Percentiles rank a stretch among this genome's conserved stretches.
Conservation (phyloP, 2,888 invertebrate genomes). For the Agonopterix heracliana region DNA sequence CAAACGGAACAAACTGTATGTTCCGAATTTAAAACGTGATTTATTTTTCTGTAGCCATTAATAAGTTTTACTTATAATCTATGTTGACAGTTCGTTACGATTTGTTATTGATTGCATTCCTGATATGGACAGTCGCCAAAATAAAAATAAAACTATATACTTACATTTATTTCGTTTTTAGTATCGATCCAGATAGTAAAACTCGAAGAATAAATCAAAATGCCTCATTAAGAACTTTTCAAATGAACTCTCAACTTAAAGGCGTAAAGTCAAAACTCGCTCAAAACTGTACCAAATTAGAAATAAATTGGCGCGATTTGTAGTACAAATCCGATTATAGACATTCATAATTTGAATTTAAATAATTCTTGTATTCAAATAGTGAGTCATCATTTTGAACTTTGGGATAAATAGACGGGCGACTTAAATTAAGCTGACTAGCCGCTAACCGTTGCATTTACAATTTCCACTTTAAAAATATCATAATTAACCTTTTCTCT, state of each 20-base stretch:
- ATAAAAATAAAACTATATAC: too few relatives aligned
- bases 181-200: too few relatives aligned
- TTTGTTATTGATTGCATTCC: too few relatives aligned
- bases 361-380: constrained; percentile 24
- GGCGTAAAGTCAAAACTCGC: constrained; percentile 11
- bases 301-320: constrained; percentile 17
- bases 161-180: too few relatives aligned
- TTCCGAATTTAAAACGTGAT: too few relatives aligned
- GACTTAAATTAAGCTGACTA: constrained; percentile 1
- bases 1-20: too few relatives aligned
- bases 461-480: too few relatives aligned
- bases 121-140: too few relatives aligned
- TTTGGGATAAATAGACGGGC: constrained; percentile 9
- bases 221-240: neutral
- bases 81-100: too few relatives aligned
- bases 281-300: constrained; percentile 13
- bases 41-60: neutral
- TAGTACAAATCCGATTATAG: constrained; percentile 31
- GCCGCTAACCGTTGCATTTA: neutral
- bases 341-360: constrained; percentile 33
- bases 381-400: constrained; percentile 19
- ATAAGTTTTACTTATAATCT: neutral
- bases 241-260: neutral
- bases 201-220: neutral
- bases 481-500: too few relatives aligned